Evolutionary conservation across 2,888 invertebrate genomes (phyloP).

Genomic region (Rotaria magnacalcarata): DNA sequence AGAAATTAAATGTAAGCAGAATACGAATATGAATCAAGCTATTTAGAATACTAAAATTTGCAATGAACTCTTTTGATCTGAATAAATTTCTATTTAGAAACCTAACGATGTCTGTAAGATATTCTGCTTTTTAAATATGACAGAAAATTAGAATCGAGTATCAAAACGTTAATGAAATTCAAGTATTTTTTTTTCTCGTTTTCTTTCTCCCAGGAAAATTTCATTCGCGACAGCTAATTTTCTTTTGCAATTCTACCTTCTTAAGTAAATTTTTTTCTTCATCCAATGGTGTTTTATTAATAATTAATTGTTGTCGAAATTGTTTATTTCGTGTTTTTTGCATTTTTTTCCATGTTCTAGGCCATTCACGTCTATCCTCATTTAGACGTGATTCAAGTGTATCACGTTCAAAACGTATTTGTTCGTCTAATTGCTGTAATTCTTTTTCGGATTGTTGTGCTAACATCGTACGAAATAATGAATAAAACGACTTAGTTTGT

Average conservation of each 20-base stretch:
- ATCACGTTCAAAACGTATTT: constrained; percentile 28
- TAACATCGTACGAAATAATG: constrained; percentile 33
- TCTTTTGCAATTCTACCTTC: background rate
- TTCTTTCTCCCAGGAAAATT: no score
- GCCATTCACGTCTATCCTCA: constrained; percentile 20
- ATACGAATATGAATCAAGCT: no score
- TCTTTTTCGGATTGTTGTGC: constrained; percentile 31
- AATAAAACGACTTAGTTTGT: constrained; percentile 33
- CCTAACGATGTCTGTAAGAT: no score
- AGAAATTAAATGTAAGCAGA: no score
- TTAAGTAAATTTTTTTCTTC: constrained; percentile 16
- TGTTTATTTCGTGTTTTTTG: constrained; percentile 33
- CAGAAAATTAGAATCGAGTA: no score
- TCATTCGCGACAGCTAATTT: no score
- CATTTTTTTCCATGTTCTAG: constrained; percentile 35
- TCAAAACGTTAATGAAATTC: no score
- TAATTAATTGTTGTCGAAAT: constrained; percentile 33
- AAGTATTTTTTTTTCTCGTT: no score
- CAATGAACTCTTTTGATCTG: no score
- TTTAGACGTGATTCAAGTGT: background rate
- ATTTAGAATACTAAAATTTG: no score
- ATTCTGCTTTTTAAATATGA: no score
- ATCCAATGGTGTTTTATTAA: constrained; percentile 21
- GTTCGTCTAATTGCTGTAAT: constrained; percentile 33
- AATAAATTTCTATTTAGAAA: no score